These are phyloP conservation scores for Agapostemon virescens DNA, from an alignment of 2,888 invertebrate genomes.

Conservation along the genomic window DNA sequence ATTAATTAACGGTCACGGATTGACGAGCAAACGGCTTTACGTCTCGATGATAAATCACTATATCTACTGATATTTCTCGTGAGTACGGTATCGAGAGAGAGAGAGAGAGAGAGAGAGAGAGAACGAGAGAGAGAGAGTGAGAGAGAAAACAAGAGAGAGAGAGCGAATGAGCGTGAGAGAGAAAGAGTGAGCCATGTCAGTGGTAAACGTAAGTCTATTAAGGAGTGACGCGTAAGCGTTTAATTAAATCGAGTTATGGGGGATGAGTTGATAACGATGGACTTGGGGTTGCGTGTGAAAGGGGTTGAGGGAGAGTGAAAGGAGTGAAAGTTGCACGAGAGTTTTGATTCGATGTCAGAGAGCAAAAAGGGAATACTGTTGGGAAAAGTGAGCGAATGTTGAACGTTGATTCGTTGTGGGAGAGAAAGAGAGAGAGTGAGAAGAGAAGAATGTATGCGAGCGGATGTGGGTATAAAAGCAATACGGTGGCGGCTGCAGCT, in stretches of 20 bases:
- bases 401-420: slow-evolving; percentile 5
- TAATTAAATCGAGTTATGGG: slow-evolving; percentile 49
- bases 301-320: neutral
- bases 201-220: slow-evolving; percentile 65
- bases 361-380: neutral
- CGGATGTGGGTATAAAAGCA: slow-evolving; percentile 7
- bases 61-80: slow-evolving; percentile 61
- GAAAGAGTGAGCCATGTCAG: slow-evolving; percentile 36
- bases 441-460: no score
- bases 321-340: neutral
- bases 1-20: slow-evolving; percentile 61
- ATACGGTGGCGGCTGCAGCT: slow-evolving; percentile 25
- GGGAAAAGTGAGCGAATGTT: neutral
- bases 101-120: neutral
- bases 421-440: no score
- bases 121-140: neutral
- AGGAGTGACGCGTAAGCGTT: slow-evolving; percentile 50
- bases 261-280: neutral
- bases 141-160: neutral
- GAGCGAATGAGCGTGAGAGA: no score
- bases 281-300: neutral
- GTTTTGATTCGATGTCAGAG: neutral
- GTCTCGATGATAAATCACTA: slow-evolving; percentile 59
- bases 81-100: slow-evolving; percentile 52
- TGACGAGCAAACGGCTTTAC: slow-evolving; percentile 62